phyloP scores from a whole-genome alignment of 2,888 invertebrate genomes.

The Drosophila subquinaria region DNA sequence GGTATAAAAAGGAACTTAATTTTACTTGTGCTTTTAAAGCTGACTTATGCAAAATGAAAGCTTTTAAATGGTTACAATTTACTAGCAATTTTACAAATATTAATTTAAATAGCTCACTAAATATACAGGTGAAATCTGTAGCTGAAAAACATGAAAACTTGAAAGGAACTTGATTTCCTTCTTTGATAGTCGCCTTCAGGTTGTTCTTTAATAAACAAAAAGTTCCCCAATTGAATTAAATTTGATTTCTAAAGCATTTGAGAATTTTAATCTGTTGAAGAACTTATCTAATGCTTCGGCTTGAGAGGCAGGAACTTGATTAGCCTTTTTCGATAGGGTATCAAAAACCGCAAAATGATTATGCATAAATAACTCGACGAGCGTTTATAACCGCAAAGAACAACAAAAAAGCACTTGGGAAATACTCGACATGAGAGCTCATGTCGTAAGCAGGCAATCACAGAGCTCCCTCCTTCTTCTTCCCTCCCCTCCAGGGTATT shows the following conservation, averaged over 20 bases:
- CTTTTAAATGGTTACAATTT: background rate
- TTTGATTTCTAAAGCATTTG: background rate
- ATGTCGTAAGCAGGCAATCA: slow-evolving; percentile 57
- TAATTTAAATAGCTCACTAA: background rate
- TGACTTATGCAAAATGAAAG: background rate
- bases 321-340: slow-evolving; percentile 37
- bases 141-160: background rate
- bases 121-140: background rate
- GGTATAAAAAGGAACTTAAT: background rate
- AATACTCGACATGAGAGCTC: slow-evolving; percentile 47
- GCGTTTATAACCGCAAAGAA: slow-evolving; percentile 50
- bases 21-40: background rate
- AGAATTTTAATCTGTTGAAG: background rate
- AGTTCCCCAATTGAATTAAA: background rate
- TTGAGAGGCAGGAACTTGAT: slow-evolving; percentile 7
- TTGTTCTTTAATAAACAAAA: background rate
- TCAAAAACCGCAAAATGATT: slow-evolving; percentile 35
- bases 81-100: background rate
- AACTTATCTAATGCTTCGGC: slow-evolving; percentile 9
- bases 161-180: background rate
- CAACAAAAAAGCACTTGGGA: slow-evolving; percentile 52
- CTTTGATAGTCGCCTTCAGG: background rate
- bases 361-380: slow-evolving; percentile 61
- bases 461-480: too few relatives aligned
- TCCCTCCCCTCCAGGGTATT: background rate